Evolutionary conservation across 2,113 vertebrate genomes (phyloP).

Genomic region (Pterocles gutturalis): DNA sequence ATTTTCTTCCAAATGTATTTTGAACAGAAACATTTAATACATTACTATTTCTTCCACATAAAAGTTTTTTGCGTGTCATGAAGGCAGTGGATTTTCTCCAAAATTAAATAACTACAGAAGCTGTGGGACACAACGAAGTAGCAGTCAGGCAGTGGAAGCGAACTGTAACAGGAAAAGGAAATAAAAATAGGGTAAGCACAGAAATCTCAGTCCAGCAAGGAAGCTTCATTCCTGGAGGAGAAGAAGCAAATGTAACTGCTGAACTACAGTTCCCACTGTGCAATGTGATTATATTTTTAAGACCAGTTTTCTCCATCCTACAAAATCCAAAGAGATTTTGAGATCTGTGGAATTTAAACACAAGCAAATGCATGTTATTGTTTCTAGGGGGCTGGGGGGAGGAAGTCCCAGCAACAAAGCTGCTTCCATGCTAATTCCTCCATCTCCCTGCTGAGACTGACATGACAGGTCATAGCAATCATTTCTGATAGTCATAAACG

Average conservation of each 20-base stretch:
- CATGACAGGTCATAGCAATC: not conserved
- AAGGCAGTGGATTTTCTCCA: not conserved
- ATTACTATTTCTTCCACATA: not conserved
- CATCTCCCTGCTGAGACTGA: not conserved
- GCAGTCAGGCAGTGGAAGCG: not conserved
- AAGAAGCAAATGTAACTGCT: not conserved
- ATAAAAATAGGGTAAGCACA: not conserved
- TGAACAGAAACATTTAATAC: not conserved
- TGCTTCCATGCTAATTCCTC: not conserved
- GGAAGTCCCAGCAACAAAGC: not conserved
- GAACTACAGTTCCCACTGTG: not conserved
- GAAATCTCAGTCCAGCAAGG: not conserved
- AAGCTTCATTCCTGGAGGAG: not conserved
- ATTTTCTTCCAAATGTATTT: not conserved
- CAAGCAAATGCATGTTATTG: not conserved
- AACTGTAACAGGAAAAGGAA: not conserved
- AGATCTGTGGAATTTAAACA: not conserved
- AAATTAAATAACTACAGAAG: not conserved
- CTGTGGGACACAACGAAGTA: too few relatives aligned
- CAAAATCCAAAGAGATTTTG: not conserved
- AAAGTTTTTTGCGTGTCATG: not conserved
- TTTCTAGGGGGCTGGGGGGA: not conserved
- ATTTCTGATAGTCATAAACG: not conserved
- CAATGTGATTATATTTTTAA: not conserved
- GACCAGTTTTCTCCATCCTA: not conserved